Conservation (phyloP, 2,888 invertebrate species). For the Psylliodes chrysocephalus region DNA sequence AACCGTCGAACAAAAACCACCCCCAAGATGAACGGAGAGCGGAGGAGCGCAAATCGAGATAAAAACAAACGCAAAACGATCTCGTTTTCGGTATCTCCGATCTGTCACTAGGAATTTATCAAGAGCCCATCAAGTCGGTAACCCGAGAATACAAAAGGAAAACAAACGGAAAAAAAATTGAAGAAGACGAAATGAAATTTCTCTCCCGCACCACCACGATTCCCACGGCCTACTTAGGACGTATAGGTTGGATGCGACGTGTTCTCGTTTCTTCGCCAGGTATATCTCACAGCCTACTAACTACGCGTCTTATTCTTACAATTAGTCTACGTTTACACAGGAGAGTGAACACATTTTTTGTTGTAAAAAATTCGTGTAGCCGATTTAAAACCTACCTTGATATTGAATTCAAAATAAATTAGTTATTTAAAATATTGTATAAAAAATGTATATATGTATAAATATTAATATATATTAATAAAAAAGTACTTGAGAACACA, state of each 20-base stretch:
- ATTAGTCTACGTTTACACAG: slow-evolving; percentile 11
- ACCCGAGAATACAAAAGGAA: slow-evolving; percentile 9
- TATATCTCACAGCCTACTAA: background rate
- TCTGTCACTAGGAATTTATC: slow-evolving; percentile 14
- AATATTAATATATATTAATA: too few species aligned
- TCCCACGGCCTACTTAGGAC: slow-evolving; percentile 15
- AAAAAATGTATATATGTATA: too few species aligned
- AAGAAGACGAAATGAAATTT: slow-evolving; percentile 5
- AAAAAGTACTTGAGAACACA: too few species aligned
- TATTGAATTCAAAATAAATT: too few species aligned
- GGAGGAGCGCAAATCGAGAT: background rate
- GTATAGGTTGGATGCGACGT: slow-evolving; percentile 5
- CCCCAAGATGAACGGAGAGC: background rate
- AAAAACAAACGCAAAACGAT: background rate
- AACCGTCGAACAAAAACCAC: background rate
- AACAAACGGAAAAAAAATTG: background rate
- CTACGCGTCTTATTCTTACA: background rate
- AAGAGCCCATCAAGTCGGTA: slow-evolving; percentile 12
- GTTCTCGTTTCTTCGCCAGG: slow-evolving; percentile 8
- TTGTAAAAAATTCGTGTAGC: too few species aligned
- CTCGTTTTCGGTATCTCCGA: background rate
- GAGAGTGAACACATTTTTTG: too few species aligned
- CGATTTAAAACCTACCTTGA: too few species aligned
- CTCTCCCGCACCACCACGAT: slow-evolving; percentile 16
- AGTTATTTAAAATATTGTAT: too few species aligned